Conservation (phyloP, 2,797 vertebrate genomes). For the Rhinatrema bivittatum region DNA sequence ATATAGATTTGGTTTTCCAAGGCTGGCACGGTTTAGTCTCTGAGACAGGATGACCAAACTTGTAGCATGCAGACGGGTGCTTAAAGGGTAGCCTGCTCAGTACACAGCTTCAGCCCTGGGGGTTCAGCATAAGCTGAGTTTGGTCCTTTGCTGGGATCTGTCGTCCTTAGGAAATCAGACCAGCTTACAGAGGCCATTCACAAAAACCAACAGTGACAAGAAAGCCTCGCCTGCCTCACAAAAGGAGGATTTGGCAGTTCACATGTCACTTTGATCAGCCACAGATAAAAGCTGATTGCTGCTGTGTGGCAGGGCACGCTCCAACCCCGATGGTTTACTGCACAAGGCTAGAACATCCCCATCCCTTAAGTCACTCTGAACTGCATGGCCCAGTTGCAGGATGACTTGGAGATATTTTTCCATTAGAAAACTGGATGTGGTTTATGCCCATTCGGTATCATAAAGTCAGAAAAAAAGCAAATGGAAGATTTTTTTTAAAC, state of each 20-base stretch:
- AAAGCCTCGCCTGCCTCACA: conserved; percentile 77
- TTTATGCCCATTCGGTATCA: too few relatives aligned
- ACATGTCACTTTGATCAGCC: conserved; percentile 85
- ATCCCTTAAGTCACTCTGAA: conserved; percentile 52
- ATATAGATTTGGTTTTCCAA: conserved; percentile 50
- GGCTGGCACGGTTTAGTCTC: too few relatives aligned
- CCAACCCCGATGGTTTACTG: conserved; percentile 71
- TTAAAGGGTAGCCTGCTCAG: conserved; percentile 67
- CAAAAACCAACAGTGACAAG: conserved; percentile 86
- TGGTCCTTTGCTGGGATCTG: conserved; percentile 69
- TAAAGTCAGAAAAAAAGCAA: too few relatives aligned
- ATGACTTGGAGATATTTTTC: too few relatives aligned
- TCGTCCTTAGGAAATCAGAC: conserved; percentile 83
- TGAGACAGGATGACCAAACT: conserved; percentile 58
- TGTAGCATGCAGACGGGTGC: conserved; percentile 68
- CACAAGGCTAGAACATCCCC: conserved; percentile 58
- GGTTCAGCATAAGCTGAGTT: too few relatives aligned
- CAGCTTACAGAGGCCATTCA: conserved; percentile 81
- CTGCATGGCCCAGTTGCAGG: too few relatives aligned
- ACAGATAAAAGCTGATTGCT: conserved; percentile 86
- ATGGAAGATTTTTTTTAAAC: too few relatives aligned
- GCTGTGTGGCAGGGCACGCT: conserved; percentile 71
- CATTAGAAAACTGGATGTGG: too few relatives aligned
- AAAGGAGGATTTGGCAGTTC: conserved; percentile 87
- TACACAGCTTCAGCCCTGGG: conserved; percentile 67